These are phyloP conservation scores for Tautogolabrus adspersus DNA, from an alignment of 2,113 vertebrate species.

Conservation along the genomic window DNA sequence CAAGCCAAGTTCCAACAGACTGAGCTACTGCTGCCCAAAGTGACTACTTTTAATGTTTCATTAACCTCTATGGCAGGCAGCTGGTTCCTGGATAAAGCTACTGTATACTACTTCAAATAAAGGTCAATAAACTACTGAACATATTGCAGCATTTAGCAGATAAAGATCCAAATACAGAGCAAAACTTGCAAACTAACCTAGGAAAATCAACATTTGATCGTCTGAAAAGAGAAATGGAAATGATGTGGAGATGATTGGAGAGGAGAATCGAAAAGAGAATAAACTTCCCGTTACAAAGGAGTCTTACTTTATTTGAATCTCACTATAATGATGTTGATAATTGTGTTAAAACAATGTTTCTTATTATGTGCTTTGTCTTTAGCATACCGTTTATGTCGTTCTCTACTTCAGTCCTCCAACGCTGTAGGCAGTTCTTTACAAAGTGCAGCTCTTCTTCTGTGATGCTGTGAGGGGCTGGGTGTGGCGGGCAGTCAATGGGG, in stretches of 20 bases:
- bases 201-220: no score
- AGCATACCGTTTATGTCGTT: slow-evolving; percentile 90
- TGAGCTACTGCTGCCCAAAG: no score
- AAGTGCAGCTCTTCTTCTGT: slow-evolving; percentile 89
- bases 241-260: no score
- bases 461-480: slow-evolving; percentile 85
- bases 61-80: no score
- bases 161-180: not conserved
- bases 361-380: not conserved
- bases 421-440: slow-evolving; percentile 89
- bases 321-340: not conserved
- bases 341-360: not conserved
- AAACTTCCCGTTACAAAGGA: no score
- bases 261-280: no score
- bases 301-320: no score
- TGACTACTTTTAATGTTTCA: no score
- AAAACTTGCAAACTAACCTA: not conserved
- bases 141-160: not conserved
- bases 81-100: no score
- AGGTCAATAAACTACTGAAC: not conserved
- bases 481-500: slow-evolving; percentile 66
- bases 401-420: slow-evolving; percentile 92
- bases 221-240: no score
- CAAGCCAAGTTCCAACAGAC: no score
- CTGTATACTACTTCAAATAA: no score